Percentiles rank a stretch among this genome's conserved stretches.
Conservation (phyloP, 2,113 vertebrate genomes). For the Cavia porcellus region DNA sequence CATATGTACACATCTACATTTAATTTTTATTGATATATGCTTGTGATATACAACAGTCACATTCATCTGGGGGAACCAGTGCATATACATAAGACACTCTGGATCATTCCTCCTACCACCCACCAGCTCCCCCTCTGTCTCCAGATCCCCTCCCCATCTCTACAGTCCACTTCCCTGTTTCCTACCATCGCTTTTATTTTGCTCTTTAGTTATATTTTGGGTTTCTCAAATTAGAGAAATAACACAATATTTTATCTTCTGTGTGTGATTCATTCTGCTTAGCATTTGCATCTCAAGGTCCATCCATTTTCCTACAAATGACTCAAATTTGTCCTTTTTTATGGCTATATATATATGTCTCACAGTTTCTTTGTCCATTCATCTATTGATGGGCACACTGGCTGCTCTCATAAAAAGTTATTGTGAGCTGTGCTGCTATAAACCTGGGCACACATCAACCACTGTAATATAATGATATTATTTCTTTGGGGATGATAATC, state of each 20-base stretch:
- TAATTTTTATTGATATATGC: neutral
- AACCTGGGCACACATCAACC: neutral
- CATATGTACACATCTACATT: neutral
- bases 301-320: neutral
- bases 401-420: neutral
- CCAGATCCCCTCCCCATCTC: neutral
- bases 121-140: neutral
- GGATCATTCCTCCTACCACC: neutral
- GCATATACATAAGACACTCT: neutral
- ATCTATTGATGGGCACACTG: neutral
- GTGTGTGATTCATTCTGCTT: neutral
- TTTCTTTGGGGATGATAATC: neutral
- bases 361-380: neutral
- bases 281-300: neutral
- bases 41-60: neutral
- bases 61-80: neutral
- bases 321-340: neutral
- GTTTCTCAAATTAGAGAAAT: neutral
- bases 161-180: neutral
- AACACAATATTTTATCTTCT: neutral
- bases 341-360: neutral
- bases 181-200: neutral
- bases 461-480: neutral
- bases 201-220: neutral
- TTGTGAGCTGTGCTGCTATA: neutral